These are phyloP conservation scores for Thinocorus orbignyianus DNA, from an alignment of 2,113 vertebrate genomes.

Conservation along the genomic window DNA sequence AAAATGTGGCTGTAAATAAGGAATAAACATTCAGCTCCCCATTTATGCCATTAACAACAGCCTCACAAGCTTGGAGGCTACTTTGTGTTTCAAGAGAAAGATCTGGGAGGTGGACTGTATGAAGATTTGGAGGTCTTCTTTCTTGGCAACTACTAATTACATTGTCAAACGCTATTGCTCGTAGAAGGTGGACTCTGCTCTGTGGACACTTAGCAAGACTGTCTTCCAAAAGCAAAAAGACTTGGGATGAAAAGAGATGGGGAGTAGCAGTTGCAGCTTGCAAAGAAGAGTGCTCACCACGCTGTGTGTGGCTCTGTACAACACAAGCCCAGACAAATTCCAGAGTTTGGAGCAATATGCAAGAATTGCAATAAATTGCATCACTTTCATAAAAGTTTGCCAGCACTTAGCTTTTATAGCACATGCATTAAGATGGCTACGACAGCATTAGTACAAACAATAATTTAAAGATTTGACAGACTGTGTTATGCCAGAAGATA, in stretches of 20 bases:
- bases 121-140: neutral
- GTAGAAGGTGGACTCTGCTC: neutral
- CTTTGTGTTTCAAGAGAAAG: neutral
- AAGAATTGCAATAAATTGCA: constrained; percentile 56
- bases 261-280: neutral
- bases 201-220: neutral
- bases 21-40: neutral
- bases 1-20: neutral
- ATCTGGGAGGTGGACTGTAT: neutral
- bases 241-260: neutral
- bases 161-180: neutral
- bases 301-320: neutral
- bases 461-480: neutral
- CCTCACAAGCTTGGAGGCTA: neutral
- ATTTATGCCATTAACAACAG: neutral
- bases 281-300: neutral
- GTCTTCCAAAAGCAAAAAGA: neutral
- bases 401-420: neutral
- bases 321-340: constrained; percentile 45
- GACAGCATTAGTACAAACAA: neutral
- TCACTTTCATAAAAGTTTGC: constrained; percentile 19
- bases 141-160: neutral
- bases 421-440: neutral
- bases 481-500: neutral
- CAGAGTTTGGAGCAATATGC: neutral